Conservation (phyloP, 30 jellyfish, hydroid and myxozoan genomes). For the Phacellophora camtschatica region DNA sequence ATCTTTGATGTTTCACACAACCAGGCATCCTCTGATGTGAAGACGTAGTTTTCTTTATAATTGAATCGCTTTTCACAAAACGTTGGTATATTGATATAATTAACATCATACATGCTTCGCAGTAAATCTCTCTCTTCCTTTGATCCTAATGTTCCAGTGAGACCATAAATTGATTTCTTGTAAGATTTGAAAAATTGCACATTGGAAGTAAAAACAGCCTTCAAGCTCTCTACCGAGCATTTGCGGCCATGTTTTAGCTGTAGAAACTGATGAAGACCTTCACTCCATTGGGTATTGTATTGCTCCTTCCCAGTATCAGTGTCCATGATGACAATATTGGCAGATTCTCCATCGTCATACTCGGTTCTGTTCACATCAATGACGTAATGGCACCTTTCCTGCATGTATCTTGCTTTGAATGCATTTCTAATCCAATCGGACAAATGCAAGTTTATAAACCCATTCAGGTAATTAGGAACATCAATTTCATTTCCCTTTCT, state of each 20-base stretch:
- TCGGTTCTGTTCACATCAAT: neutral
- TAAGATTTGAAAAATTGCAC: neutral
- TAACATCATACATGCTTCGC: neutral
- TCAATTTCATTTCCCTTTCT: neutral
- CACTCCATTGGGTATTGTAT: neutral
- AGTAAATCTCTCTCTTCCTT: neutral
- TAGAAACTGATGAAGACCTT: slow-evolving; percentile 24
- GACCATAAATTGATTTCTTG: neutral
- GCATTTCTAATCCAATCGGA: slow-evolving; percentile 8
- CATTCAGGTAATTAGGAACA: slow-evolving; percentile 1
- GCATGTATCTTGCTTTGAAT: neutral
- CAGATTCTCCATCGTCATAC: neutral
- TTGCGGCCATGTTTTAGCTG: slow-evolving; percentile 26
- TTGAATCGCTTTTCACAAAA: neutral
- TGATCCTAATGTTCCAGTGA: slow-evolving; percentile 37
- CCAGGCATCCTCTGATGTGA: neutral
- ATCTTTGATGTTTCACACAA: neutral
- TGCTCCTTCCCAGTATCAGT: slow-evolving; percentile 17
- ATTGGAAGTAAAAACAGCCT: slow-evolving; percentile 5
- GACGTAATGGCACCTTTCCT: neutral
- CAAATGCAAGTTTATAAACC: neutral
- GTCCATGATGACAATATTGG: slow-evolving; percentile 10
- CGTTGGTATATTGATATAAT: neutral
- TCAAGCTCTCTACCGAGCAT: neutral
- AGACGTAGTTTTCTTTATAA: neutral